Percentiles rank a stretch among this genome's conserved stretches.
phyloP scores from a whole-genome alignment of 1,140 invertebrate genomes.

The Drosophila sp. region DNA sequence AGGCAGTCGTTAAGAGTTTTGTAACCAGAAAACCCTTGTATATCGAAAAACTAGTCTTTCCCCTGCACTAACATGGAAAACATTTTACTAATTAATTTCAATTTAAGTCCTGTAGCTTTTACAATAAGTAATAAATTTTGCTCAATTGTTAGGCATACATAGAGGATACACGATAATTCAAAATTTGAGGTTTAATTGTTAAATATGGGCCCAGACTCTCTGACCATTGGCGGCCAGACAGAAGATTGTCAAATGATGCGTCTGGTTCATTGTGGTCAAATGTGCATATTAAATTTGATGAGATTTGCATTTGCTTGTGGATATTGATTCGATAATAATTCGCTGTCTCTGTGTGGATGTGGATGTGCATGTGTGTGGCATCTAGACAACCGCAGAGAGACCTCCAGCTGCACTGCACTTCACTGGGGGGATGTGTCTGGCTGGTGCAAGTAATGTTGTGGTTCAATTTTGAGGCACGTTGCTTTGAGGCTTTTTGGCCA shows the following conservation, averaged over 20 bases:
- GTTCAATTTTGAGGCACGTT: conserved; percentile 71
- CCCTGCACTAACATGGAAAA: conserved; percentile 13
- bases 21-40: background rate
- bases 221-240: background rate
- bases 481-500: conserved; percentile 71
- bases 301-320: conserved; percentile 65
- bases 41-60: conserved; percentile 2
- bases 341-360: conserved; percentile 33
- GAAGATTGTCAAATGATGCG: conserved; percentile 50
- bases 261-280: conserved; percentile 65
- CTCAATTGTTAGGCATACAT: background rate
- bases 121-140: background rate
- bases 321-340: conserved; percentile 59
- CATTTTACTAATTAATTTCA: conserved; percentile 2
- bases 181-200: conserved; percentile 1
- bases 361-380: conserved; percentile 18
- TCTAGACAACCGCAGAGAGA: conserved; percentile 53
- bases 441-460: conserved; percentile 72
- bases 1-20: background rate
- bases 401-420: conserved; percentile 25
- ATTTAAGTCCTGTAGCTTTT: background rate
- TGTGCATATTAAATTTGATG: conserved; percentile 77
- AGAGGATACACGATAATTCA: background rate
- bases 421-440: conserved; percentile 45
- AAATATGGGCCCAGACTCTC: background rate